Conservation (phyloP, 1,140 invertebrate species). For the Dendrolimus punctatus region DNA sequence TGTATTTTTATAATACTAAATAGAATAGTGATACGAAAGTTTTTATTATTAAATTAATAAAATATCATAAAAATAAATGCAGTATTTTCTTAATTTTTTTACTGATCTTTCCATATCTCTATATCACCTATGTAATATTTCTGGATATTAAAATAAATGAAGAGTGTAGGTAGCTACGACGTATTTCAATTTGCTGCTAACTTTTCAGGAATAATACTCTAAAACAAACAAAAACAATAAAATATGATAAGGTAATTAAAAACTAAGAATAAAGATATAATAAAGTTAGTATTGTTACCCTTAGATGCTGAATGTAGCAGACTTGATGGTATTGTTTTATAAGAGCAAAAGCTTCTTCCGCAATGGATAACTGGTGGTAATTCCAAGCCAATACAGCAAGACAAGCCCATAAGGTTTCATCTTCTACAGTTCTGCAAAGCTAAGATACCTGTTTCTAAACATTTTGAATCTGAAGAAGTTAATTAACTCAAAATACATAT, state of each 20-base stretch:
- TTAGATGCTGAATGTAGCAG: slow-evolving; percentile 88
- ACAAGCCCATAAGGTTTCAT: slow-evolving; percentile 91
- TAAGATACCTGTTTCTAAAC: slow-evolving; percentile 14
- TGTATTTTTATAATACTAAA: too few species aligned
- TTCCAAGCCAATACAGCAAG: slow-evolving; percentile 90
- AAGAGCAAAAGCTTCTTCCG: slow-evolving; percentile 95
- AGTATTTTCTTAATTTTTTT: too few species aligned
- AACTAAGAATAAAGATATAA: background rate
- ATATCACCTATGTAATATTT: too few species aligned
- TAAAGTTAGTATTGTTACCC: slow-evolving; percentile 63
- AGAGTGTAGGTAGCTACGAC: too few species aligned
- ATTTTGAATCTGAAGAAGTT: slow-evolving; percentile 7
- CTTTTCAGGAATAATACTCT: slow-evolving; percentile 45
- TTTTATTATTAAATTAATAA: too few species aligned
- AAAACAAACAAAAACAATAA: slow-evolving; percentile 22
- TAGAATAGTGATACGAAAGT: too few species aligned
- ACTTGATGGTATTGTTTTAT: slow-evolving; percentile 95
- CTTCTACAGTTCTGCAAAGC: slow-evolving; percentile 73
- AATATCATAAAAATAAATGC: too few species aligned
- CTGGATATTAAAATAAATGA: too few species aligned
- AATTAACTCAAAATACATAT: slow-evolving; percentile 1
- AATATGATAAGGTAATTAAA: background rate
- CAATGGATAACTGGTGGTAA: slow-evolving; percentile 80
- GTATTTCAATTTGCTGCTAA: slow-evolving; percentile 11
- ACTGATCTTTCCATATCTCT: too few species aligned